Percentiles rank a stretch among this genome's conserved stretches.
phyloP scores from a whole-genome alignment of 2,113 vertebrate species.

The Sceloporus undulatus region DNA sequence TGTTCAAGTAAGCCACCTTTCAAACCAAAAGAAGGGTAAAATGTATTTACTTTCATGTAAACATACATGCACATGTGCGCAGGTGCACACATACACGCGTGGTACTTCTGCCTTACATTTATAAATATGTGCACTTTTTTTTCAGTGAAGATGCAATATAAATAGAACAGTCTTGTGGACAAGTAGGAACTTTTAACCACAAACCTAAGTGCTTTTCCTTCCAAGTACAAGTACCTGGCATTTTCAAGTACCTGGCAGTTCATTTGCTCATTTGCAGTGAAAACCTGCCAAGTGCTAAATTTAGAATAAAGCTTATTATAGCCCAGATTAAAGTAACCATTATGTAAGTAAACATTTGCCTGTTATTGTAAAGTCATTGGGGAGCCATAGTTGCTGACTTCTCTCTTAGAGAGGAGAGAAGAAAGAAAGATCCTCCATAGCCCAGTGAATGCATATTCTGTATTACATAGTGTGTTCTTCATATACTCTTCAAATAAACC shows the following conservation, averaged over 20 bases:
- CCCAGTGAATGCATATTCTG: too few species aligned
- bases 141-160: neutral
- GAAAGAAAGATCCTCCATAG: too few species aligned
- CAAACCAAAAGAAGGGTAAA: neutral
- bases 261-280: neutral
- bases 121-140: neutral
- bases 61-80: too few species aligned
- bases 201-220: too few species aligned
- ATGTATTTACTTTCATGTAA: too few species aligned
- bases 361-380: conserved; percentile 8
- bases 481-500: neutral
- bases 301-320: neutral
- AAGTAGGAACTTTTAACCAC: neutral
- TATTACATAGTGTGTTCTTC: too few species aligned
- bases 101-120: too few species aligned
- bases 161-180: neutral
- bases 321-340: neutral
- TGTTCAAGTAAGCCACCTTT: neutral
- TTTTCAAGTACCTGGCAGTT: neutral
- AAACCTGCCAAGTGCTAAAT: neutral
- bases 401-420: neutral
- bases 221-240: neutral
- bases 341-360: neutral
- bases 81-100: too few species aligned
- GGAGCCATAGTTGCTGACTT: neutral